These are phyloP conservation scores for Drosophila subpulchrella DNA, from an alignment of 1,140 invertebrate species.

Conservation along the genomic window DNA sequence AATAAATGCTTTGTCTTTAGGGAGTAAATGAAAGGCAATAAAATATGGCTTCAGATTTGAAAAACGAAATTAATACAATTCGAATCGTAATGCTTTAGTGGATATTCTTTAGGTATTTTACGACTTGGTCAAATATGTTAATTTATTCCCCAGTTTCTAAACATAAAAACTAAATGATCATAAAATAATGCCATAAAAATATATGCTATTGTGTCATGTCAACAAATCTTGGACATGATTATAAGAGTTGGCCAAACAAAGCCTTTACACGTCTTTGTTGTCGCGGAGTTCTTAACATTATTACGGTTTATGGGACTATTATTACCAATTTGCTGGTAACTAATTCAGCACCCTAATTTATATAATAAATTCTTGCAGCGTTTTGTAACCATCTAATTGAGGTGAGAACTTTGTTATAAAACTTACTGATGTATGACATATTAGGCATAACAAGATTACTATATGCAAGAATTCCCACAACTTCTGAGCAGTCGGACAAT, in stretches of 20 bases:
- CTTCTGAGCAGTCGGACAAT: neutral
- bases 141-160: conserved; percentile 28
- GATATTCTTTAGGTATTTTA: neutral
- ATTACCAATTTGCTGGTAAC: conserved; percentile 16
- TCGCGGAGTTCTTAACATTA: neutral
- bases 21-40: neutral
- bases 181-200: conserved; percentile 23
- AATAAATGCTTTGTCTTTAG: conserved; percentile 16
- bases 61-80: neutral
- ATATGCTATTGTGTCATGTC: conserved; percentile 16
- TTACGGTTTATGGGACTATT: conserved; percentile 13
- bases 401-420: conserved; percentile 39
- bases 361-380: conserved; percentile 7
- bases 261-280: conserved; percentile 2
- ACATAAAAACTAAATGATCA: conserved; percentile 30
- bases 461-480: conserved; percentile 27
- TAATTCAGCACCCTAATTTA: conserved; percentile 10
- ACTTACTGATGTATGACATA: conserved; percentile 24
- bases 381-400: conserved; percentile 32
- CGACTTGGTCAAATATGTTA: neutral
- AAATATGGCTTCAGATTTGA: neutral
- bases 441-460: conserved; percentile 21
- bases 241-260: conserved; percentile 20
- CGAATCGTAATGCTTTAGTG: neutral
- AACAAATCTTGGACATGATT: conserved; percentile 21